phyloP scores from a whole-genome alignment of 2,888 invertebrate genomes.

The Punctoribates punctum region DNA sequence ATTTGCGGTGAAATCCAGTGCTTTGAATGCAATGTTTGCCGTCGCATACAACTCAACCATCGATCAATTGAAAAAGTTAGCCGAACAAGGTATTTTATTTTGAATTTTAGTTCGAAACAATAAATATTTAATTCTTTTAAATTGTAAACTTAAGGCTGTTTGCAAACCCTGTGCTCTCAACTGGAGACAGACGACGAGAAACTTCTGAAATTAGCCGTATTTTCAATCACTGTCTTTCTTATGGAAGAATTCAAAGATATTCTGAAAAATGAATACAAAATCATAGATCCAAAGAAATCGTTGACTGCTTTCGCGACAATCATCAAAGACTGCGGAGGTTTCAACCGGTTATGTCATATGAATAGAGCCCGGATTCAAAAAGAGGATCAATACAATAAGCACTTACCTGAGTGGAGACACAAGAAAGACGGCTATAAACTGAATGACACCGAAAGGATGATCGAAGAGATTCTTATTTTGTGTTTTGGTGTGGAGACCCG shows the following conservation, averaged over 20 bases:
- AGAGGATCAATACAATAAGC: not conserved
- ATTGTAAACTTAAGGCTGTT: not conserved
- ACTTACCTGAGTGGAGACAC: not conserved
- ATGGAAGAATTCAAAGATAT: not conserved
- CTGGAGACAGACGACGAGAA: not conserved
- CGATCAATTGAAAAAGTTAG: slow-evolving; percentile 9
- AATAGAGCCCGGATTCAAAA: not conserved
- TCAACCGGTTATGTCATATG: not conserved
- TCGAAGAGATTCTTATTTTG: not conserved
- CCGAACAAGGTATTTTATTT: slow-evolving; percentile 1
- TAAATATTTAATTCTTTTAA: not conserved
- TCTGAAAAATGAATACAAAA: not conserved
- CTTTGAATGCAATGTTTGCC: not conserved
- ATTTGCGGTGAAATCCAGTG: not conserved
- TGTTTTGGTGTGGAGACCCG: slow-evolving; percentile 19
- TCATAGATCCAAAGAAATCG: not conserved
- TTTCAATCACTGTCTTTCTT: not conserved
- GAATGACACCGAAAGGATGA: not conserved
- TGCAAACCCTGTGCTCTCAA: slow-evolving; percentile 26
- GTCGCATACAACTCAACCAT: not conserved
- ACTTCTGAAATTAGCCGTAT: not conserved
- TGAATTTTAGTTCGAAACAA: not conserved
- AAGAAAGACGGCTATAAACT: not conserved
- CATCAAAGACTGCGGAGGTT: not conserved
- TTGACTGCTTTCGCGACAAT: not conserved